Conservation (phyloP, 1,140 invertebrate species). For the Papilio machaon region DNA sequence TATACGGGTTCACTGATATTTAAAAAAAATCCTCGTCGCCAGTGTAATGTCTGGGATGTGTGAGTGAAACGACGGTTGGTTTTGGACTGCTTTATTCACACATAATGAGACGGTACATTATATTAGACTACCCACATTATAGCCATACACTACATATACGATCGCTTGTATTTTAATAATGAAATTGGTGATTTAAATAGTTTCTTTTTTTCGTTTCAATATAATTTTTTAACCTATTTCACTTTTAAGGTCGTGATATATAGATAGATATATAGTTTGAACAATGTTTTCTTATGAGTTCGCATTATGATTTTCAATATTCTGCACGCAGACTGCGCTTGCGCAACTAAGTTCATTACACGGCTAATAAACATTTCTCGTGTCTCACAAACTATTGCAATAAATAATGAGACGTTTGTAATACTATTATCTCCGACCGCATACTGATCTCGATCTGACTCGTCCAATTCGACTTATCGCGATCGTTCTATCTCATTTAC, state of each 20-base stretch:
- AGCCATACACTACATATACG: no score
- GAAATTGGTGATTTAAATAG: background rate
- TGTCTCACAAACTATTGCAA: slow-evolving; percentile 60
- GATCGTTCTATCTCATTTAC: slow-evolving; percentile 57
- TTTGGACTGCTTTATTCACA: no score
- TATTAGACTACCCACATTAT: no score
- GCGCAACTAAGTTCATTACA: slow-evolving; percentile 46
- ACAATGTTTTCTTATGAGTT: background rate
- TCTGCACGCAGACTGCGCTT: slow-evolving; percentile 19
- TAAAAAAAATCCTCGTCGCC: no score
- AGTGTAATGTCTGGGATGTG: no score
- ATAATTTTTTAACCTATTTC: background rate
- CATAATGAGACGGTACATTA: no score
- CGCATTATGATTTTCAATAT: slow-evolving; percentile 13
- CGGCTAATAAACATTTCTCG: slow-evolving; percentile 51
- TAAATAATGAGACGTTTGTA: slow-evolving; percentile 69
- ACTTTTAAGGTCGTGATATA: background rate
- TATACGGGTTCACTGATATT: no score
- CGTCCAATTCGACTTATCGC: slow-evolving; percentile 64
- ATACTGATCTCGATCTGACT: slow-evolving; percentile 61
- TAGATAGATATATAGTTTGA: no score
- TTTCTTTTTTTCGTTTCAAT: slow-evolving; percentile 21
- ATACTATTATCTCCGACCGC: slow-evolving; percentile 65
- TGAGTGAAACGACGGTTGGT: no score
- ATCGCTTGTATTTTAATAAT: slow-evolving; percentile 7